Evolutionary conservation across 2,888 invertebrate genomes (phyloP), one percentile per base, ranked within the genome.

Genomic region (Ectemnius continuus): DNA sequence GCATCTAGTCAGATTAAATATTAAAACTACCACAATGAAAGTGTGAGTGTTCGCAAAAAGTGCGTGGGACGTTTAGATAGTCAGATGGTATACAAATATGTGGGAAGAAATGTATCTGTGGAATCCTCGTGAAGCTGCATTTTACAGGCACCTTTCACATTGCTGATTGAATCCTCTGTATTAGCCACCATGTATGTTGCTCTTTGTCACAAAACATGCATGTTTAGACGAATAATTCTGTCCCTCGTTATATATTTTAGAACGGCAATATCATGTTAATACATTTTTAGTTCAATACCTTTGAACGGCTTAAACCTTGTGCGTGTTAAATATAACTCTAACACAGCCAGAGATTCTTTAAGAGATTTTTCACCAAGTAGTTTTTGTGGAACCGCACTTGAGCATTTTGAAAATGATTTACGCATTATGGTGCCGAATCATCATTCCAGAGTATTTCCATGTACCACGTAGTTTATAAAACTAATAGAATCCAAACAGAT

Each of bases 391-490:
- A 36, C 8, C 2, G 36, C 36, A 36, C 36, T 36, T 36, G 36
- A 36, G 36, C 13, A 67, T 23, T 36, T 45, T 14, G 2, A 56
- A 45, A 52, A 52, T 52, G 16, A 52, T 52, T 52, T 52, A 11
- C 13, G 52, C 16, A 16, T 28, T 5, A n/a, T 56, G 18, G 61
- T 61, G 59, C 47, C 46, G 66, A 64, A 76, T 74, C 36, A 72
- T 47, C 77, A 81, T 80, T 80, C 81, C 81, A 76, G 57, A 57
- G 67, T 70, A 79, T 78, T 79, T 75, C 75, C 79, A 52, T 52
- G 5, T 16, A 16, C 52, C 11, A 52, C 8, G n/a, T 16, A 52
- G 52, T 66, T 71, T 36, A 52, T 62, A 46, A 64, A 58, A 23
- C n/a, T 67, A 63, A 26, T 36, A 61, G n/a, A 36, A 45, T 56